Evolutionary conservation across 2,797 vertebrate species (phyloP), one percentile per base, ranked within the genome.

Genomic region (Jordanella pulchra): DNA sequence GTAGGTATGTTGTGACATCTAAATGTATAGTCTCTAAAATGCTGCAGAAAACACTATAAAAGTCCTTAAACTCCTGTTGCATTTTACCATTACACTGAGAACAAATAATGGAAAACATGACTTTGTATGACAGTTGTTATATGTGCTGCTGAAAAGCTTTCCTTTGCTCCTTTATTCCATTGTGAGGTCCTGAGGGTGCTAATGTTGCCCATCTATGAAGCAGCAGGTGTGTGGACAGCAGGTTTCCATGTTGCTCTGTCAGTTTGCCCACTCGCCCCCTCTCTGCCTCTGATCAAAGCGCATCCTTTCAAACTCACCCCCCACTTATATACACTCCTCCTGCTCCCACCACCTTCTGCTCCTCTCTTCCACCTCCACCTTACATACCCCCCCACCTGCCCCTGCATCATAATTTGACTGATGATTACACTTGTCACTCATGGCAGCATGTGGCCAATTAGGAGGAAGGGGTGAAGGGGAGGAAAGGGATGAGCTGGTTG

Each of bases 381-480:
- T 77, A 75, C 79, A 75, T 77, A 81, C 73, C 65, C 61, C 64
- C 87, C 67, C 65, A 39, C 35, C 35, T 5, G 35, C 75, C 61
- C 84, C 85, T 84, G 84, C 89, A 84, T 92, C 87, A 92, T 95
- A 96, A 97, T 97, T 96, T 96, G 95, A 95, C 94, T 95, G 94
- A 97, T 97, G 95, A 96, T 95, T 95, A 96, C 93, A 96, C 94
- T 94, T 95, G 96, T 96, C 96, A 95, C 87, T 97, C 96, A 96
- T 90, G 94, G 90, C 94, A 94, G 94, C 93, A 93, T 95, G 94
- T 94, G 92, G 91, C 93, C 94, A 94, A 93, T 94, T 94, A 94
- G 90, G 81, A 84, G 76, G 60, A 42, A 85, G 86, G 89, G 89
- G 83, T 67, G 79, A 89, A 58, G 53, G 85, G 76, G 84, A 87